Evolutionary conservation across 2,888 invertebrate species (phyloP).

Genomic region (Dendrolimus houi): DNA sequence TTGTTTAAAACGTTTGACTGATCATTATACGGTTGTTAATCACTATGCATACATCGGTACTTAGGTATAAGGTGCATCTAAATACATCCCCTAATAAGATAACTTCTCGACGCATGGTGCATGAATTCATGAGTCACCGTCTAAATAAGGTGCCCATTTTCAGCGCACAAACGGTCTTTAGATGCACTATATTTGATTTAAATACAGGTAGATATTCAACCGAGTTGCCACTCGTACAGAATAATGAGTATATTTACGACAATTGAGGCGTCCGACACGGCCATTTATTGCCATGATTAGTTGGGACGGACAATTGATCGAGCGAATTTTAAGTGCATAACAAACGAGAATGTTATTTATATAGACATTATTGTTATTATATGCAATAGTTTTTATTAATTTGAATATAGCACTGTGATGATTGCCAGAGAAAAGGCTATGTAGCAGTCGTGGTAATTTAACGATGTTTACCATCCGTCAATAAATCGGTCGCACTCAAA

Average conservation of each 20-base stretch:
- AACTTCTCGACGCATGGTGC: background rate
- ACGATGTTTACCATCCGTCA: constrained; percentile 24
- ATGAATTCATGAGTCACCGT: constrained; percentile 37
- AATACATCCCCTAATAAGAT: background rate
- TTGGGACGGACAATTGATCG: constrained; percentile 39
- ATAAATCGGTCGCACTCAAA: constrained; percentile 42
- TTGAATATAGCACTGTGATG: constrained; percentile 30
- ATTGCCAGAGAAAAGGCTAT: constrained; percentile 27
- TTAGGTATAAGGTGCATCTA: background rate
- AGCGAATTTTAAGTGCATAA: constrained; percentile 37
- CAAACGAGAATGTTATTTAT: constrained; percentile 39
- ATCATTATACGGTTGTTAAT: background rate
- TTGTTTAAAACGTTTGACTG: background rate
- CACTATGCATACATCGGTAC: background rate
- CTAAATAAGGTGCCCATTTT: constrained; percentile 48
- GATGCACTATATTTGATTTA: constrained; percentile 53
- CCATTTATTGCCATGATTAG: constrained; percentile 47
- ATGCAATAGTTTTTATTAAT: constrained; percentile 39
- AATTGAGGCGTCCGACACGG: constrained; percentile 29
- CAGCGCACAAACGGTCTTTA: constrained; percentile 44
- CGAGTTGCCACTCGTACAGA: constrained; percentile 38
- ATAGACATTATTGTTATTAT: constrained; percentile 24
- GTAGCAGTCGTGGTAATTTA: constrained; percentile 36
- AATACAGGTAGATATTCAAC: constrained; percentile 61
- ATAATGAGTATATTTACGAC: constrained; percentile 54